Percentiles rank a stretch among this genome's conserved stretches.
phyloP scores from a whole-genome alignment of 2,797 vertebrate genomes.

The Rhynchonycteris naso region DNA sequence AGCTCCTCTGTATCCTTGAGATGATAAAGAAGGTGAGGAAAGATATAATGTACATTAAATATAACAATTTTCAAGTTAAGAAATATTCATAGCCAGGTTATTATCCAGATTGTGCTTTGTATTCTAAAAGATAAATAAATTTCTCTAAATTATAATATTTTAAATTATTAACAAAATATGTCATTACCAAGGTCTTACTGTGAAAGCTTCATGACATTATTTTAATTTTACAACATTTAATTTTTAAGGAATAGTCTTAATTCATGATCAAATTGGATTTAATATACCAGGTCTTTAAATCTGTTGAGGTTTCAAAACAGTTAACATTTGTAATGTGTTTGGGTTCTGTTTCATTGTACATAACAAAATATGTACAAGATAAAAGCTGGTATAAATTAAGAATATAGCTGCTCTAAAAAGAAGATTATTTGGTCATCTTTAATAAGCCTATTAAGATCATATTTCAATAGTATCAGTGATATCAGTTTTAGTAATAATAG shows the following conservation, averaged over 20 bases:
- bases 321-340: constrained; percentile 23
- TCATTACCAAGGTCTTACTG: constrained; percentile 26
- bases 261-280: constrained; percentile 46
- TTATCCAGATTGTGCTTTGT: constrained; percentile 19
- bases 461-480: background rate
- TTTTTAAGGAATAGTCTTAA: constrained; percentile 20
- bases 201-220: constrained; percentile 23
- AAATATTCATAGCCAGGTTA: background rate
- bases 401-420: background rate
- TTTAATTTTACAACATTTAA: constrained; percentile 35
- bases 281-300: constrained; percentile 23
- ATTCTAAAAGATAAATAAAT: constrained; percentile 55
- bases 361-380: background rate
- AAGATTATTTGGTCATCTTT: background rate
- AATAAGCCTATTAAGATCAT: background rate
- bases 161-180: constrained; percentile 63
- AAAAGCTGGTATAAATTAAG: constrained; percentile 37
- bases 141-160: background rate
- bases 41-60: background rate
- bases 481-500: background rate
- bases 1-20: background rate
- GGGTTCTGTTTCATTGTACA: background rate
- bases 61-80: constrained; percentile 3
- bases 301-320: background rate
- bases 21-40: background rate